Evolutionary conservation across 1,140 invertebrate species (phyloP).

Genomic region (Parapsyche elsis): DNA sequence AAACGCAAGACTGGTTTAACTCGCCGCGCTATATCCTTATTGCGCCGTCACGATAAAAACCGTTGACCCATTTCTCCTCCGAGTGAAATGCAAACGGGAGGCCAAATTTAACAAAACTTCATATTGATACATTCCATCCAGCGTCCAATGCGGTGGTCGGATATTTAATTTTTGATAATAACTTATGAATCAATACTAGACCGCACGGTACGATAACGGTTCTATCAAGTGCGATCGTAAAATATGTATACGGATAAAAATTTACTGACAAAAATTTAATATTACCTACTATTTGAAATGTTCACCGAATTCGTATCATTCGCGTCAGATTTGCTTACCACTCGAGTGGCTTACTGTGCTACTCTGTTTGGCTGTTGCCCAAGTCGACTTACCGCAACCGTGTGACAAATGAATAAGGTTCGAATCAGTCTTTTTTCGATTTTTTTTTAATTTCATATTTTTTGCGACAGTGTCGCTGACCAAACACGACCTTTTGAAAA

Average conservation of each 20-base stretch:
- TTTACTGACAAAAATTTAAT: too few relatives aligned
- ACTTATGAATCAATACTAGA: not conserved
- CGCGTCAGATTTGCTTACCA: not conserved
- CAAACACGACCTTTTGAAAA: slow-evolving; percentile 28
- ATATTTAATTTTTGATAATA: too few relatives aligned
- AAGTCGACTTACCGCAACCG: slow-evolving; percentile 1
- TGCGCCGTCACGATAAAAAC: slow-evolving; percentile 13
- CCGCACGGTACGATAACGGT: not conserved
- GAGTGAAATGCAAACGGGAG: slow-evolving; percentile 4
- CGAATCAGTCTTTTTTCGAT: slow-evolving; percentile 21
- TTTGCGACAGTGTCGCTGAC: slow-evolving; percentile 9
- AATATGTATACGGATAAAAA: too few relatives aligned
- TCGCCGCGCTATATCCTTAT: slow-evolving; percentile 6
- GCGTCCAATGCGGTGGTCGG: too few relatives aligned
- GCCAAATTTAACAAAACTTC: too few relatives aligned
- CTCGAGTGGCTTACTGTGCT: slow-evolving; percentile 6
- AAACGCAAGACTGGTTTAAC: slow-evolving; percentile 24
- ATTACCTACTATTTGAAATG: too few relatives aligned
- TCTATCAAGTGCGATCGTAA: not conserved
- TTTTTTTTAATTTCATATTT: slow-evolving; percentile 22
- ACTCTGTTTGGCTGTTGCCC: not conserved
- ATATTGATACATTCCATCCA: too few relatives aligned
- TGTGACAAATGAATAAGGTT: slow-evolving; percentile 36
- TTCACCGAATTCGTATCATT: too few relatives aligned
- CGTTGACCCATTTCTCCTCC: slow-evolving; percentile 12